Base-by-base conservation (phyloP, 2,797 vertebrate species). In the Crypturellus tataupa region DNA sequence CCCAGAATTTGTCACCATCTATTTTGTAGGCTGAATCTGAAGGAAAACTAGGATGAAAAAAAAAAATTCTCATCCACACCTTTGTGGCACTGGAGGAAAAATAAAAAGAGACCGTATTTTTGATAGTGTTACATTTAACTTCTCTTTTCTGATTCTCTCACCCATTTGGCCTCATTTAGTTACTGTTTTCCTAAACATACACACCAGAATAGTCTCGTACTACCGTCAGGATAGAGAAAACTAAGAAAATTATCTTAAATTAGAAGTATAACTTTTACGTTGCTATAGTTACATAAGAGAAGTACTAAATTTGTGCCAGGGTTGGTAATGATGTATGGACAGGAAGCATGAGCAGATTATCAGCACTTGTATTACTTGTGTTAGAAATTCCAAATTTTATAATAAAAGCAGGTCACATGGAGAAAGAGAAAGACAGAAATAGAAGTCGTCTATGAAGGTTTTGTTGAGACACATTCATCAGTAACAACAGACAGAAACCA, bases 21-120 rank as follows among this genome's bases (percentile, higher is more conserved):
- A 70, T 70, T 29, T 44, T 67, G 10, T 11, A 87, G 20, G 5
- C 6, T 78, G 23, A 8, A 80, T 56, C 6, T 65, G 40, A 94
- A 85, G 16, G 42, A 85, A 93, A 95, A 46, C 21, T 40, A 58
- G 46, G 37, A 10, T 24, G 89, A 51, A 35, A 37, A 47, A 37
- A 37, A 64, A 46, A 4, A 24, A 24, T 17, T 0, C 87, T 90
- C 78, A 31, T 63, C 8, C 11, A 10, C 6, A 35, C 46, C 51
- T 63, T 67, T 55, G 2, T 69, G 25, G 8, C 13, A 11, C 3
- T 24, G 37, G 29, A 17, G 8, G 80, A 3, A 6, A 19, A 47
- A 76, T 51, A 39, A 60, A 47, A 6, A 79, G 3, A 13, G 9
- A 33, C 18, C 2, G 7, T 44, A 9, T 0, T 1, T 6, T 39